A percentile compares a stretch with the other conserved stretches of the same genome.
Conservation (phyloP, 1,140 invertebrate genomes). For the Bombus superbus region DNA sequence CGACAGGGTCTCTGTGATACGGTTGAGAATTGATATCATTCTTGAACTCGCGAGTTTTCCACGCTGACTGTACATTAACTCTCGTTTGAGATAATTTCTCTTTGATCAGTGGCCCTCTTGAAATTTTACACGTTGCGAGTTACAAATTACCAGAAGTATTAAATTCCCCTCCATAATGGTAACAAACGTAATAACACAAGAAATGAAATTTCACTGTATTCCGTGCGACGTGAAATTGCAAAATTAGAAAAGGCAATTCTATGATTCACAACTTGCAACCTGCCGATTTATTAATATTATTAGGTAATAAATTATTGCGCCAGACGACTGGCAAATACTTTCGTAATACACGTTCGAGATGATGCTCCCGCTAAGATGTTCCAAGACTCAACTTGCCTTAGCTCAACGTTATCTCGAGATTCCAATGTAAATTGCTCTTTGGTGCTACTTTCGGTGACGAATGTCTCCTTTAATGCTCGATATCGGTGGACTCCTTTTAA, state of each 20-base stretch:
- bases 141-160: too few relatives aligned
- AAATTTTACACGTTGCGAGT: too few relatives aligned
- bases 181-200: too few relatives aligned
- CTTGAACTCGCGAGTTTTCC: slow-evolving; percentile 35
- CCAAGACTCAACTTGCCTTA: background rate
- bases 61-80: background rate
- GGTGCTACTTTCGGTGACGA: background rate
- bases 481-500: background rate
- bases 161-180: too few relatives aligned
- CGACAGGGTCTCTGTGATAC: slow-evolving; percentile 17
- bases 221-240: background rate
- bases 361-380: background rate
- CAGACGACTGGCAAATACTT: background rate
- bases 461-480: background rate
- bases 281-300: background rate
- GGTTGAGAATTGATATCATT: background rate
- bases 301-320: background rate
- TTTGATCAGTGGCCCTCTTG: background rate
- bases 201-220: too few relatives aligned
- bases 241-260: background rate
- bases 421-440: background rate
- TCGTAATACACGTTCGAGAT: background rate
- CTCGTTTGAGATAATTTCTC: background rate
- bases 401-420: background rate
- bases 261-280: too few relatives aligned